Evolutionary conservation across 2,113 vertebrate genomes (phyloP), one percentile per base, ranked within the genome.

Genomic region (Bufo gargarizans): DNA sequence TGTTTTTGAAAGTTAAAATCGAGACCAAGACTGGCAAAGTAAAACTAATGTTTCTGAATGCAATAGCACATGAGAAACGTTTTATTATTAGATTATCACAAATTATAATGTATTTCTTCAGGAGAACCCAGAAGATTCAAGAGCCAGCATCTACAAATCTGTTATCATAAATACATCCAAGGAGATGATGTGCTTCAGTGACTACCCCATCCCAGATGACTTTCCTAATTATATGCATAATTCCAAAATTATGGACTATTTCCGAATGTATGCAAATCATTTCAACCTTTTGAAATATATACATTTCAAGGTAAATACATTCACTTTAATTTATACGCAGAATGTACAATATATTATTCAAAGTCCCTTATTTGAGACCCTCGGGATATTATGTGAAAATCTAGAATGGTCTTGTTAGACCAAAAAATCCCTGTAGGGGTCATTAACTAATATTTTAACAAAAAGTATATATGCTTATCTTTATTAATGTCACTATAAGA

Each of bases 161-260:
- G 92, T 97, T 81, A 91, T 96, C 81, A 93, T 89, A 88, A 97
- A 97, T 90, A 96, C 95, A 56, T 96, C 95, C 90, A 97, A 97
- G 90, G 97, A 97, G 91, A 96, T 97, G 93, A 96, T 95, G 92
- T 97, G 96, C 90, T 97, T 94, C 90, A 97, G 96, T 84, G 96
- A 98, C 77, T 97, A 96, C 45, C 96, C 96, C 10, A 95, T 97
- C 94, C 97, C 96, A 0, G 94, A 93, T 13, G 89, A 96, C 80
- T 97, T 94, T 88, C 96, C 97, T 77, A 97, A 96, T 93, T 97
- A 94, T 89, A 90, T 96, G 91, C 95, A 93, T 87, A 93, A 97
- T 90, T 93, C 95, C 17, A 93, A 93, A 88, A 89, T 97, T 19
- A 85, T 97, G 91, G 92, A 96, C 49, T 97, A 97, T 81, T 94